These are phyloP conservation scores for Eurytoma californica DNA, from an alignment of 2,888 invertebrate genomes.

Conservation along the genomic window DNA sequence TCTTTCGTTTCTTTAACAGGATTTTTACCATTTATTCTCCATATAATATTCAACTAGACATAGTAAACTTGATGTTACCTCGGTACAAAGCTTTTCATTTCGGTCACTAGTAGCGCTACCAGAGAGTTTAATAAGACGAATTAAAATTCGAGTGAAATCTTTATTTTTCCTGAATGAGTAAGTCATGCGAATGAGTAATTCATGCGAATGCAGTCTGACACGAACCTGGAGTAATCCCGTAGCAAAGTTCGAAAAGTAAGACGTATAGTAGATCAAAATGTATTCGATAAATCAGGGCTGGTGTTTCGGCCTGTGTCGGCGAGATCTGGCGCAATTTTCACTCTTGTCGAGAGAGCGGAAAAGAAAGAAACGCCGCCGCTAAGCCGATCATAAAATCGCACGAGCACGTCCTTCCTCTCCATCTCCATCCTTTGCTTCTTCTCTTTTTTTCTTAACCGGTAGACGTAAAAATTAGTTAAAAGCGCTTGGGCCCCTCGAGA, in stretches of 20 bases:
- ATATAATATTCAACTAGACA: no score
- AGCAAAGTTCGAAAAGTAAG: conserved; percentile 1
- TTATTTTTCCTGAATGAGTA: no score
- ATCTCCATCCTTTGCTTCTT: not conserved
- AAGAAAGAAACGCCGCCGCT: conserved; percentile 36
- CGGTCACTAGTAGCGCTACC: no score
- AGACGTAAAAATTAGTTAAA: conserved; percentile 56
- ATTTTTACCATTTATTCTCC: no score
- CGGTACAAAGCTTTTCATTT: no score
- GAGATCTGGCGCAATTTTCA: conserved; percentile 36
- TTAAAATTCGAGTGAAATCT: not conserved
- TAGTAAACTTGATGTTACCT: no score
- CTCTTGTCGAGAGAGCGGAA: conserved; percentile 34
- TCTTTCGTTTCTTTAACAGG: no score
- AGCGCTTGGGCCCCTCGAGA: conserved; percentile 28
- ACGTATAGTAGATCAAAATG: conserved; percentile 3
- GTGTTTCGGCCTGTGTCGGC: conserved; percentile 20
- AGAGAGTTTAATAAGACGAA: not conserved
- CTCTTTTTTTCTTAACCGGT: conserved; percentile 25
- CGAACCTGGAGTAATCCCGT: no score
- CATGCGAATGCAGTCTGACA: no score
- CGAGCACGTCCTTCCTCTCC: conserved; percentile 38
- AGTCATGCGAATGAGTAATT: no score
- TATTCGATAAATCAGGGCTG: conserved; percentile 27
- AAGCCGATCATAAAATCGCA: conserved; percentile 47